Percentiles rank a stretch among this genome's conserved stretches.
Conservation (phyloP, 2,113 vertebrate species). For the Cyprinus carpio region DNA sequence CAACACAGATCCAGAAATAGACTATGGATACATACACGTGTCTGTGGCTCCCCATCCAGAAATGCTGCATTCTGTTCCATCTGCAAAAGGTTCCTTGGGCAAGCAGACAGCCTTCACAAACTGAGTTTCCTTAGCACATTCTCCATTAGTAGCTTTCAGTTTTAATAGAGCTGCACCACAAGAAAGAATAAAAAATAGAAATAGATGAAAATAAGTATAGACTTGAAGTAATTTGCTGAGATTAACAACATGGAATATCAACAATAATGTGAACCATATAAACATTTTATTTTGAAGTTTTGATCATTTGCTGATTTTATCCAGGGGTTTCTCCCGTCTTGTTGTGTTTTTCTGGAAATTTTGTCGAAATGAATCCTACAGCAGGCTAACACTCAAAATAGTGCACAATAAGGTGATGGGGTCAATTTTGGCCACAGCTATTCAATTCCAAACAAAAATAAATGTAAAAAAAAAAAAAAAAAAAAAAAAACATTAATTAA, state of each 20-base stretch:
- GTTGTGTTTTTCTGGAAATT: no score
- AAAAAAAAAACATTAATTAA: background rate
- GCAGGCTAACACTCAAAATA: background rate
- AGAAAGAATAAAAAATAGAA: background rate
- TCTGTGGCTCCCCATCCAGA: constrained; percentile 91
- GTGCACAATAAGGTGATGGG: background rate
- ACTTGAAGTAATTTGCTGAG: background rate
- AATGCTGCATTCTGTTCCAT: constrained; percentile 83
- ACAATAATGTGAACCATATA: background rate
- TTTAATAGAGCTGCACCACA: constrained; percentile 80
- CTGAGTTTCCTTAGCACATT: constrained; percentile 86
- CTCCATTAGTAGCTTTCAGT: constrained; percentile 75
- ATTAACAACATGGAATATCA: background rate
- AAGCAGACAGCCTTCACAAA: constrained; percentile 87
- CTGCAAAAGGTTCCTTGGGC: constrained; percentile 72
- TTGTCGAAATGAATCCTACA: no score
- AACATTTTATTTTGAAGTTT: background rate
- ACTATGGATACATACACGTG: constrained; percentile 69
- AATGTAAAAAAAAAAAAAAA: no score
- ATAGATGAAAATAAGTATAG: background rate
- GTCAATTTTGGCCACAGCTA: background rate
- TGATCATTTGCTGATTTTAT: background rate
- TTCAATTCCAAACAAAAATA: background rate
- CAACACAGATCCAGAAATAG: constrained; percentile 6
- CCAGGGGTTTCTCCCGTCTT: background rate